A percentile compares a stretch with the other conserved stretches of the same genome.
These are phyloP conservation scores for Rhyacophila brunnea DNA, from an alignment of 1,140 invertebrate genomes.

Conservation along the genomic window DNA sequence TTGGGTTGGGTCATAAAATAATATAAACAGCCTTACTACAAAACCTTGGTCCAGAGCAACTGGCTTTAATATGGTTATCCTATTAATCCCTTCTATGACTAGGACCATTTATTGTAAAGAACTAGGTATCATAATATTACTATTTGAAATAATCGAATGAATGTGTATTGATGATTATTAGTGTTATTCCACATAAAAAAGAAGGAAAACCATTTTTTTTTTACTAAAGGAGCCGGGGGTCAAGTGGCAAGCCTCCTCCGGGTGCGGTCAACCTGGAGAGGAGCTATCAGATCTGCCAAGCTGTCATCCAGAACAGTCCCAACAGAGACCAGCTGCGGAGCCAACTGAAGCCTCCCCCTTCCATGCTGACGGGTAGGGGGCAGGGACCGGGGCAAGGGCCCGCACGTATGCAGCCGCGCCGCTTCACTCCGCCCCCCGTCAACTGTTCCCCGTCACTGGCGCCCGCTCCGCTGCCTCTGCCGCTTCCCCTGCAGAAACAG, in stretches of 20 bases:
- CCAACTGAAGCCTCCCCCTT: slow-evolving; percentile 79
- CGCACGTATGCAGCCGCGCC: slow-evolving; percentile 25
- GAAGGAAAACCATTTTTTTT: too few species aligned
- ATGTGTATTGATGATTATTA: too few species aligned
- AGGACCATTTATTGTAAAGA: too few species aligned
- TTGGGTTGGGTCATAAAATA: too few species aligned
- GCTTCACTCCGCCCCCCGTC: slow-evolving; percentile 13
- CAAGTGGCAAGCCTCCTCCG: slow-evolving; percentile 72
- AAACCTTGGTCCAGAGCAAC: too few species aligned
- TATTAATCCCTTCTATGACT: too few species aligned
- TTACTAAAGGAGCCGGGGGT: slow-evolving; percentile 45
- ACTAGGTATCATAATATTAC: too few species aligned
- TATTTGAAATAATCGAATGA: too few species aligned
- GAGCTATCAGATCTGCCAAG: slow-evolving; percentile 94
- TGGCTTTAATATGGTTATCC: too few species aligned
- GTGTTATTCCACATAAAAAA: too few species aligned
- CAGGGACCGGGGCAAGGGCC: slow-evolving; percentile 31
- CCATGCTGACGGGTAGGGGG: slow-evolving; percentile 58
- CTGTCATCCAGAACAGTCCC: slow-evolving; percentile 88
- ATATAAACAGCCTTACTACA: too few species aligned
- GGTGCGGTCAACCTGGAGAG: slow-evolving; percentile 88
- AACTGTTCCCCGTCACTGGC: slow-evolving; percentile 37
- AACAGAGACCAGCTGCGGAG: slow-evolving; percentile 84
- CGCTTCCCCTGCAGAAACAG: too few species aligned
- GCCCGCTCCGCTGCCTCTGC: slow-evolving; percentile 32